A percentile compares a stretch with the other conserved stretches of the same genome.
Conservation (phyloP, 2,888 invertebrate species). For the Melitaea athalia region DNA sequence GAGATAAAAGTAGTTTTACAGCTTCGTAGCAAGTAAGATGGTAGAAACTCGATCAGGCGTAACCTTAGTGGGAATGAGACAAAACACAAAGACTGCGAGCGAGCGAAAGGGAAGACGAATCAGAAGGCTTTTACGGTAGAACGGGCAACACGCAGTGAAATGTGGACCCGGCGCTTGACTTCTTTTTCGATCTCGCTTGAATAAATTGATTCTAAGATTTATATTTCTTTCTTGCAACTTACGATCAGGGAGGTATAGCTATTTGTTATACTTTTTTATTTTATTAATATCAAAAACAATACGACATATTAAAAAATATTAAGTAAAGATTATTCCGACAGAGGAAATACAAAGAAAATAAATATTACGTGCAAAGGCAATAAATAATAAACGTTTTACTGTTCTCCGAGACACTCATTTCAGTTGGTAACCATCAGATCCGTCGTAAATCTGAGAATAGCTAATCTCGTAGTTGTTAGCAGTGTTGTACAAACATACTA, state of each 20-base stretch:
- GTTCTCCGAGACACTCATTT: conserved; percentile 57
- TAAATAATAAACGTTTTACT: conserved; percentile 70
- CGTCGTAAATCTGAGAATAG: conserved; percentile 73
- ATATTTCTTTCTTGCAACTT: conserved; percentile 68
- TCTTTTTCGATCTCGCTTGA: conserved; percentile 78
- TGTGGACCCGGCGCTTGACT: conserved; percentile 72
- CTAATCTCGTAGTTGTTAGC: conserved; percentile 55
- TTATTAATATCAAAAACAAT: neutral
- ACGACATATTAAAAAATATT: neutral
- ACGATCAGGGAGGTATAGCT: conserved; percentile 48
- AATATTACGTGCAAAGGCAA: conserved; percentile 49
- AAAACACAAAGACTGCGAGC: conserved; percentile 43
- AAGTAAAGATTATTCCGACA: neutral
- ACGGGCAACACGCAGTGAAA: conserved; percentile 77
- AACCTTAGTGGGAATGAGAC: conserved; percentile 56
- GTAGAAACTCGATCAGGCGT: conserved; percentile 79
- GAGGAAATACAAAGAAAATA: conserved; percentile 76
- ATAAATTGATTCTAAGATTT: conserved; percentile 81
- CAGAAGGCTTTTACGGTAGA: conserved; percentile 82
- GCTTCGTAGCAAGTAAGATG: conserved; percentile 79
- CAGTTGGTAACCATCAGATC: conserved; percentile 64
- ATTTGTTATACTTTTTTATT: conserved; percentile 20
- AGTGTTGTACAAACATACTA: conserved; percentile 50
- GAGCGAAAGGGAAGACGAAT: conserved; percentile 64
- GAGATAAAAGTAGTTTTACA: conserved; percentile 78